Conservation (phyloP, 2,888 invertebrate species). For the Acronicta aceris region DNA sequence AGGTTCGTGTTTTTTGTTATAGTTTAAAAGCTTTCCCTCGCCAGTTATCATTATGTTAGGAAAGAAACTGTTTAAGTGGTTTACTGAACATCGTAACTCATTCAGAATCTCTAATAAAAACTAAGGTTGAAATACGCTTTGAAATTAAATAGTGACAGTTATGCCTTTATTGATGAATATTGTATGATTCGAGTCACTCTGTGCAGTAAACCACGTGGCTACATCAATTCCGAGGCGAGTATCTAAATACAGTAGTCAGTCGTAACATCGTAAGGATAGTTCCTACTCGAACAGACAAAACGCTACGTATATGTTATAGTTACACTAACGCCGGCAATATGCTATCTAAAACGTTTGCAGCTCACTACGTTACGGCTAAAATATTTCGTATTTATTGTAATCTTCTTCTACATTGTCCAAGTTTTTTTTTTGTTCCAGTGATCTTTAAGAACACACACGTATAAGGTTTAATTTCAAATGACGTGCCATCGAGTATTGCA, state of each 20-base stretch:
- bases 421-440: conserved; percentile 6
- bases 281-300: conserved; percentile 17
- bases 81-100: conserved; percentile 2
- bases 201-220: conserved; percentile 10
- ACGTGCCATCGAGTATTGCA: background rate
- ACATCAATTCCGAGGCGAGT: conserved; percentile 52
- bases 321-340: conserved; percentile 19
- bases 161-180: too few species aligned
- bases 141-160: too few species aligned
- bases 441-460: background rate
- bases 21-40: conserved; percentile 35
- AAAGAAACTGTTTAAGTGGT: conserved; percentile 31
- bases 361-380: conserved; percentile 35
- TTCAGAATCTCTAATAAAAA: too few species aligned
- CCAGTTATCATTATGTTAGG: conserved; percentile 30
- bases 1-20: background rate
- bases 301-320: conserved; percentile 18
- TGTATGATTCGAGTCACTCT: conserved; percentile 9
- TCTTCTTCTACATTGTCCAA: conserved; percentile 42
- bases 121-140: too few species aligned
- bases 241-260: conserved; percentile 50
- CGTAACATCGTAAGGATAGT: conserved; percentile 39
- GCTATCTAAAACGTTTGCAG: conserved; percentile 32
- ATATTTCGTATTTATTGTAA: conserved; percentile 42
- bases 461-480: background rate